phyloP scores from a whole-genome alignment of 1,140 invertebrate species.

The Kradibia gibbosae region DNA sequence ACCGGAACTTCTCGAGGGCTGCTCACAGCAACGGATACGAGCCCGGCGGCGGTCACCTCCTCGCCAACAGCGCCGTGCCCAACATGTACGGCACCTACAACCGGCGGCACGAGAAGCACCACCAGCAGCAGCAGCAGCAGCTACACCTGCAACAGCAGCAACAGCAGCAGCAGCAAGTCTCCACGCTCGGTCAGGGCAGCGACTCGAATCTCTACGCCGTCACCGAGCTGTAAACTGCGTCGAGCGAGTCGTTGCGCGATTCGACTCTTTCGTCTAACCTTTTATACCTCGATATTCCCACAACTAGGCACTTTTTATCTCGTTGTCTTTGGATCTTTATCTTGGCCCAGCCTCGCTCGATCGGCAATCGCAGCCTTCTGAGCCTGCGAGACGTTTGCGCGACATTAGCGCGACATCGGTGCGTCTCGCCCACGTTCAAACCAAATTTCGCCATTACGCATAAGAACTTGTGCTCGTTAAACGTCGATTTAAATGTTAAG shows the following conservation, averaged over 20 bases:
- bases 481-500: no score
- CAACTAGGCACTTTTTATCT: no score
- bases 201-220: conserved; percentile 72
- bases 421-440: no score
- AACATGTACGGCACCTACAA: conserved; percentile 73
- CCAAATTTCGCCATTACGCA: no score
- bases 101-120: conserved; percentile 64
- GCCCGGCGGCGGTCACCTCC: conserved; percentile 66
- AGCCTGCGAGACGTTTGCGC: no score
- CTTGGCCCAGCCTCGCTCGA: no score
- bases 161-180: conserved; percentile 55
- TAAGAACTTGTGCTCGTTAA: no score
- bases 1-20: conserved; percentile 69
- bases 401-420: no score
- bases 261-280: not conserved
- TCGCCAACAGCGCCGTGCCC: conserved; percentile 64
- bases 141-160: no score
- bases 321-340: no score
- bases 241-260: conserved; percentile 15
- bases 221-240: conserved; percentile 65
- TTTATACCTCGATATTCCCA: no score
- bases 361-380: no score
- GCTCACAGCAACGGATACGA: conserved; percentile 61
- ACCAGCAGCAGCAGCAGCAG: conserved; percentile 45
- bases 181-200: conserved; percentile 70